These are phyloP conservation scores for Cephus cinctus DNA, from an alignment of 1,140 invertebrate species.

Conservation along the genomic window DNA sequence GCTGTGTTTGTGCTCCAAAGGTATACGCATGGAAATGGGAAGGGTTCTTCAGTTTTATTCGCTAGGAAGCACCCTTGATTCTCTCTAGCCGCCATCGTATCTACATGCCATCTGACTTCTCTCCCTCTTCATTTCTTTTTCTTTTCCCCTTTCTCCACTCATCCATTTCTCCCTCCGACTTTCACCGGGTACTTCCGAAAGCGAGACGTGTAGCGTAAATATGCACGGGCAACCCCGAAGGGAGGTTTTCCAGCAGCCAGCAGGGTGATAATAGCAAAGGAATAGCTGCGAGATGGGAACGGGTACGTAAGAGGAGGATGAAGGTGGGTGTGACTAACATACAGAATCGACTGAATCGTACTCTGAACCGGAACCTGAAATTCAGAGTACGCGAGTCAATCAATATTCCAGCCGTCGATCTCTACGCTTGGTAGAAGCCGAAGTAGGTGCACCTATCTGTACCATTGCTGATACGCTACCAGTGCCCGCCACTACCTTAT, in stretches of 20 bases:
- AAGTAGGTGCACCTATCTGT: constrained; percentile 26
- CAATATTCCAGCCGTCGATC: constrained; percentile 32
- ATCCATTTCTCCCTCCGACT: constrained; percentile 10
- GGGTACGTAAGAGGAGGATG: neutral
- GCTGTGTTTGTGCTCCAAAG: constrained; percentile 8
- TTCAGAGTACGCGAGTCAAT: constrained; percentile 21
- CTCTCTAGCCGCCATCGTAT: no score
- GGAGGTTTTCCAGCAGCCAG: neutral
- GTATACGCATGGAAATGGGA: neutral
- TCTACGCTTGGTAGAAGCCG: constrained; percentile 19
- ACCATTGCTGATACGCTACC: constrained; percentile 14
- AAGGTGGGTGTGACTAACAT: constrained; percentile 15
- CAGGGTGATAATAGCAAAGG: constrained; percentile 27
- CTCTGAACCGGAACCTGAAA: constrained; percentile 8
- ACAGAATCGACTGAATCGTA: constrained; percentile 18
- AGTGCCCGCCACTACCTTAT: no score
- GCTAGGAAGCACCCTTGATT: no score
- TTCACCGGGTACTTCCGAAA: no score
- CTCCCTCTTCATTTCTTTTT: neutral
- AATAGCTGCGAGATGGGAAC: constrained; percentile 14
- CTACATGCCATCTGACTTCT: no score
- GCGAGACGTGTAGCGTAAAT: no score
- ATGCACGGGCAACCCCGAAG: no score
- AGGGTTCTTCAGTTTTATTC: no score
- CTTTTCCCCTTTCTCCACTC: neutral